Evolutionary conservation across 1,140 invertebrate genomes (phyloP), one percentile per base, ranked within the genome.

Genomic region (Anastrepha obliqua): DNA sequence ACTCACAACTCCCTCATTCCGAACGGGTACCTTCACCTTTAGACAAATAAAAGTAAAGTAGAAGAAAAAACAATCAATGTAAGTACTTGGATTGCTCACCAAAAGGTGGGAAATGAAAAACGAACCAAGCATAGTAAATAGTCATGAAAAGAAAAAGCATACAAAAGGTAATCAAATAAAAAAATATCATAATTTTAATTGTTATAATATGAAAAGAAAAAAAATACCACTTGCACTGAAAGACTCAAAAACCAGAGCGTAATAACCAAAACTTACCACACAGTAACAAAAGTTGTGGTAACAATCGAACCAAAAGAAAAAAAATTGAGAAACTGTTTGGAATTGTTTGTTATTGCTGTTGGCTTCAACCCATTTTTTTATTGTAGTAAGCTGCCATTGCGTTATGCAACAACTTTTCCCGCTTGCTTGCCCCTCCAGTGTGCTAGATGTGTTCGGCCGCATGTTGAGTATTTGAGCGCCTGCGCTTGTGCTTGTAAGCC

Each of bases 91-190:
- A 67, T 8, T n/a, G n/a, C 74, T 5, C 1, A 55, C 47, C 44
- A 17, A 81, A 55, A 81, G 13, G 51, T 81, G 64, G 47, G 8
- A 13, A 81, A 55, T 20, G 13, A 20, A 81, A 81, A 78, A 55
- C 17, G 47, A 5, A 39, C 4, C 44, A 74, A 74, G 15, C 70
- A 29, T 29, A 44, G 13, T 74, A 47, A 51, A 55, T 81, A 81
- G 55, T 20, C 74, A 81, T 81, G 55, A 81, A 81, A 29, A 13
- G n/a, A 13, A 81, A 81, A 81, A n/a, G 51, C 74, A 81, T 47
- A 81, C 74, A 47, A 42, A 81, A 55, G 11, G 74, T 55, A 81
- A 81, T 81, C 74, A 81, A 81, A 81, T 81, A 42, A n/a, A 51
- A 81, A 67, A 55, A 51, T 20, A 20, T 29, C 51, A 81, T 51